Base-by-base conservation (phyloP, 2,797 vertebrate genomes). In the Micropoecilia bifurca region DNA sequence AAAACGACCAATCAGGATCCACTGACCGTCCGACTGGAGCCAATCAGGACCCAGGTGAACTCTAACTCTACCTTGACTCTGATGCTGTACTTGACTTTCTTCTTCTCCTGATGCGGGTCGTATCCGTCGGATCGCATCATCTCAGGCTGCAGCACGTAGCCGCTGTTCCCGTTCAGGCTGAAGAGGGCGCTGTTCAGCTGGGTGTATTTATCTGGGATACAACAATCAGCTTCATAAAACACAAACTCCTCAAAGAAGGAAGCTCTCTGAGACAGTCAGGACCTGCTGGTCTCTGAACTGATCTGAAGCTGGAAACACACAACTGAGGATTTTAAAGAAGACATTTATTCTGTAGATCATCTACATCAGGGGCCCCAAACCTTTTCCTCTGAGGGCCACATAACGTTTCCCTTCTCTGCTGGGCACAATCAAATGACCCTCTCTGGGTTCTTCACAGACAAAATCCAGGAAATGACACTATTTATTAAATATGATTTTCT, bases 161-260 rank as follows among this genome's bases (percentile, higher is more conserved):
- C 99, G 0, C 97, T 97, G 1, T 80, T 75, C 68, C 97, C 98
- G 0, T 99, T 99, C 86, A 97, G 94, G 75, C 96, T 96, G 90
- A 99, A 99, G 91, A 99, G 93, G 72, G 97, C 95, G 2, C 96
- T 96, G 92, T 99, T 99, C 91, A 99, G 78, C 80, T 99, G 98
- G 91, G 97, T 97, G 92, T 94, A 97, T 90, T 97, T 99, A 91
- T 99, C 99, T 99, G 86, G 6, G 1, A 48, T 0, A 48, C 50
- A 77, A 57, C 84, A 53, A 68, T 0, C 5, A 80, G 0, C 25
- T 14, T 66, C 33, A n/a, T 47, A 47, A 47, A 47, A 18, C 5
- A 47, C 16, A 18, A 47, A 47, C 46, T 47, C 4, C 16, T 73
- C 46, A 50, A 46, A 53, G 18, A 3, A 25, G 5, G 30, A 36